Conservation (phyloP, 1,140 invertebrate genomes). For the Octopus sinensis region DNA sequence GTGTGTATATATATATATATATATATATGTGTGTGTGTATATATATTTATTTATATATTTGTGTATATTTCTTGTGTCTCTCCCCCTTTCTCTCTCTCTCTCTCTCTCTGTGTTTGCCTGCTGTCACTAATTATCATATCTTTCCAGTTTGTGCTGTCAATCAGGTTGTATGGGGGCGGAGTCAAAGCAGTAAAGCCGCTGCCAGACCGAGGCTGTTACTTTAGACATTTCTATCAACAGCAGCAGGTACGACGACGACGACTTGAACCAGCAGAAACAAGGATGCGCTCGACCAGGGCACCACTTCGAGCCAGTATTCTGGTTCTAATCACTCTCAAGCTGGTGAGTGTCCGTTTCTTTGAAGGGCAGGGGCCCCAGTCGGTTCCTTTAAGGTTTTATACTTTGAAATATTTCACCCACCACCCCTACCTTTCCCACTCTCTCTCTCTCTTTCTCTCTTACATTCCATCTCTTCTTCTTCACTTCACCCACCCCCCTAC, state of each 20-base stretch:
- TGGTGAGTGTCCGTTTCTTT: background rate
- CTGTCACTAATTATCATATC: too few species aligned
- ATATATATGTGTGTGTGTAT: too few species aligned
- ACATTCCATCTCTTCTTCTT: background rate
- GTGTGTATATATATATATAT: too few species aligned
- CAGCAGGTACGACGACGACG: slow-evolving; percentile 23
- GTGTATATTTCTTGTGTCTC: background rate
- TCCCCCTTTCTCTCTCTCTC: slow-evolving; percentile 19
- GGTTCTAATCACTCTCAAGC: slow-evolving; percentile 28
- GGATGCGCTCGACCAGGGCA: slow-evolving; percentile 36
- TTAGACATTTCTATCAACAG: slow-evolving; percentile 27
- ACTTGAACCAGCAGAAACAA: slow-evolving; percentile 32
- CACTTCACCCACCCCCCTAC: background rate
- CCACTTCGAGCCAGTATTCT: slow-evolving; percentile 30
- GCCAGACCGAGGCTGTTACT: slow-evolving; percentile 34
- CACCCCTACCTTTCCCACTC: background rate
- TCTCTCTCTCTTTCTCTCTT: background rate
- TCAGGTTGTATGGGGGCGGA: slow-evolving; percentile 33
- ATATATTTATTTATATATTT: too few species aligned
- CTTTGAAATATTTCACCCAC: background rate
- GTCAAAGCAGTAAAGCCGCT: slow-evolving; percentile 17
- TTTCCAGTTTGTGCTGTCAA: slow-evolving; percentile 24
- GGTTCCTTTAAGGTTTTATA: background rate
- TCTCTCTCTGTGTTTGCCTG: background rate
- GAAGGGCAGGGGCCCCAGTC: background rate